Conservation (phyloP, 2,113 vertebrate genomes). For the Paramormyrops kingsleyae region DNA sequence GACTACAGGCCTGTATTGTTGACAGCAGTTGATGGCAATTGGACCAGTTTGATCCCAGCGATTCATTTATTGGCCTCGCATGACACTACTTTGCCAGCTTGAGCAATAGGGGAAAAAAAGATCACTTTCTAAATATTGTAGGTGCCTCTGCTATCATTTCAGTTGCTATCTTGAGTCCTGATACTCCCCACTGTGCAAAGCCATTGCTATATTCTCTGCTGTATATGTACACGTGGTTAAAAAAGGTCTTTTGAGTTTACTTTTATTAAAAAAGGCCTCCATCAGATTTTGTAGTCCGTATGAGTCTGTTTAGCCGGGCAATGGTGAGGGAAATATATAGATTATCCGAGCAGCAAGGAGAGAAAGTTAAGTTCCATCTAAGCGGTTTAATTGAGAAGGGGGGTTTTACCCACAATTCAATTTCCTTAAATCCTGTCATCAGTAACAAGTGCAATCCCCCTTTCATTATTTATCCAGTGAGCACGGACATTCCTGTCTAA, state of each 20-base stretch:
- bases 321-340: not conserved
- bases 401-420: conserved; percentile 8
- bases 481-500: conserved; percentile 10
- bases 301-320: not conserved
- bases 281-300: not conserved
- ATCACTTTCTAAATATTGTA: not conserved
- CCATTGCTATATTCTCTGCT: not conserved
- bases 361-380: not conserved
- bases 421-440: conserved; percentile 9
- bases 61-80: not conserved
- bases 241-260: not conserved
- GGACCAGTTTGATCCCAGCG: not conserved
- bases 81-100: not conserved
- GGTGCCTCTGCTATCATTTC: not conserved
- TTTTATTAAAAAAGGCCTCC: not conserved
- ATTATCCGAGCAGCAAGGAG: not conserved
- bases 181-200: not conserved
- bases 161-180: not conserved
- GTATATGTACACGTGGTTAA: not conserved
- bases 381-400: not conserved
- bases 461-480: conserved; percentile 12
- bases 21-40: not conserved
- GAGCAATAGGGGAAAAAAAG: not conserved
- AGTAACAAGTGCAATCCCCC: not conserved
- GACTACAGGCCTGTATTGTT: not conserved